Base-by-base conservation (phyloP, 2,113 vertebrate species). In the Oncorhynchus clarkii region DNA sequence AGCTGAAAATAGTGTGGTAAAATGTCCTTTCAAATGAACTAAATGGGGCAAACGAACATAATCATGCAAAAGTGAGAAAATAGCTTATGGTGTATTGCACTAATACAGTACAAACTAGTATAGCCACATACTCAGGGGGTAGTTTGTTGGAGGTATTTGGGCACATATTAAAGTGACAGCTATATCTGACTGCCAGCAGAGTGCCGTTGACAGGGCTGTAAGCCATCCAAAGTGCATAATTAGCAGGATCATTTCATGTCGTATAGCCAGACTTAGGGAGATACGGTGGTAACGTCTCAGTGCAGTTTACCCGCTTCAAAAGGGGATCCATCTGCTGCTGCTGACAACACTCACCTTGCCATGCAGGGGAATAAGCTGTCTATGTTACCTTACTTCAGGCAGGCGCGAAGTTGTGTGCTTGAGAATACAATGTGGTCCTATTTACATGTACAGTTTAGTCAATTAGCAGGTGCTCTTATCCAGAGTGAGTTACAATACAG, bases 301-400 rank as follows among this genome's bases (percentile, higher is more conserved):
- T 14, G 24, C n/a, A 74, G 60, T 74, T 74, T 65, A 74, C 49
- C 51, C 26, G 54, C 70, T 62, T 62, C 60, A 68, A 68, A 68
- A 13, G 11, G 27, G 6, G 67, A 68, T 39, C 16, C 16, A n/a
- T 8, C 67, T 68, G 27, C 34, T 34, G 34, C 5, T 7, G 6
- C 5, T 7, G 6, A 6, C 27, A 68, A 20, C 31, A 31, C 7
- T 62, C 60, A n/a, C 18, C 60, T 62, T 62, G 4, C 20, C 60
- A 62, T 16, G 20, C 60, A 20, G 20, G n/a, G 60, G 60, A 20
- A 22, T 16, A 11, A 62, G 60, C n/a, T 8, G 60, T n/a, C 60
- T 22, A n/a, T n/a, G 18, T 22, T 20, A 18, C 2, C 18, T 62
- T 18, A 16, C 14, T 18, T 14, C 26, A 34, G 66, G 51, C 14